Evolutionary conservation across 1,140 invertebrate species (phyloP).

Genomic region (Formica selysi): DNA sequence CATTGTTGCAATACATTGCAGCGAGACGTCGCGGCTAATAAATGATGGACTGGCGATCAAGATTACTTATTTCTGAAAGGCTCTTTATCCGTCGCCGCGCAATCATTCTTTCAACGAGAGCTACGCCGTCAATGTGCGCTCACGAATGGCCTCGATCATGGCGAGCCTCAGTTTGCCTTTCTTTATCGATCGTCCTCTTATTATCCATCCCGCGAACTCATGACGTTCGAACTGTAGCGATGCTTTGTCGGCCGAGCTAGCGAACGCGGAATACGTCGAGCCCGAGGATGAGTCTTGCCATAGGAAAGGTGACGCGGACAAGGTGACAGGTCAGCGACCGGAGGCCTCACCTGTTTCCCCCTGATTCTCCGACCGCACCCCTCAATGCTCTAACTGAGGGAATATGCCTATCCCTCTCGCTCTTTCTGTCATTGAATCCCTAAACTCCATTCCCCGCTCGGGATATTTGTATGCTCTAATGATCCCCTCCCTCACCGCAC

Average conservation of each 20-base stretch:
- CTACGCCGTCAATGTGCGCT: constrained; percentile 45
- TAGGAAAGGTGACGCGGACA: constrained; percentile 59
- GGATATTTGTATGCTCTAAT: constrained; percentile 41
- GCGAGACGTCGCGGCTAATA: constrained; percentile 59
- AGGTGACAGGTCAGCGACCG: constrained; percentile 79
- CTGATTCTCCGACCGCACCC: neutral
- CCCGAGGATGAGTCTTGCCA: constrained; percentile 43
- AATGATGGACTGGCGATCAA: constrained; percentile 63
- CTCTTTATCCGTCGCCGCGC: constrained; percentile 59
- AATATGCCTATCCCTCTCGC: constrained; percentile 52
- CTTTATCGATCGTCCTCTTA: constrained; percentile 58
- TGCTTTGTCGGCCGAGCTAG: constrained; percentile 46
- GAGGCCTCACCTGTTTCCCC: constrained; percentile 64
- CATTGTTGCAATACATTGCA: constrained; percentile 40
- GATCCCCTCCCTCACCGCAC: neutral
- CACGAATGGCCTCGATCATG: constrained; percentile 56
- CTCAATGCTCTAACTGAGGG: constrained; percentile 10
- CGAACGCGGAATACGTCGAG: constrained; percentile 45
- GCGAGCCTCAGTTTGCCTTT: constrained; percentile 55
- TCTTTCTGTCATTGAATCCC: constrained; percentile 70
- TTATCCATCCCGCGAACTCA: constrained; percentile 61
- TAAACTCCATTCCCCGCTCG: constrained; percentile 17
- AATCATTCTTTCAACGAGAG: constrained; percentile 62
- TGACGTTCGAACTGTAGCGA: constrained; percentile 64
- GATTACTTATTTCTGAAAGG: constrained; percentile 63